Evolutionary conservation across 1,140 invertebrate species (phyloP).

Genomic region (Saccostrea glomerata): DNA sequence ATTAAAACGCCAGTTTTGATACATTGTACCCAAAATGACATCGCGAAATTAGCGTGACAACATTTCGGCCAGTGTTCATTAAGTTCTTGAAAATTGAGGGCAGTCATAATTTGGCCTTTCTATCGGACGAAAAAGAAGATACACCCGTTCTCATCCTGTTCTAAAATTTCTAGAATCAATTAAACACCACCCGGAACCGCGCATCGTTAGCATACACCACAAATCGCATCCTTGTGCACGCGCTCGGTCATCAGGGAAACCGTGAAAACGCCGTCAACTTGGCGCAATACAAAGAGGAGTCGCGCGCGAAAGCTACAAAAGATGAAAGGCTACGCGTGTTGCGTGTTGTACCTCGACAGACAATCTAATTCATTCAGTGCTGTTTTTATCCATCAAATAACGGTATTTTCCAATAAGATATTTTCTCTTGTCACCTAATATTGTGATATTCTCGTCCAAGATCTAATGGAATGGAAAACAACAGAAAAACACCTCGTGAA

Average conservation of each 20-base stretch:
- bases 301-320: constrained; percentile 31
- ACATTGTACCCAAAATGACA: neutral
- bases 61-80: neutral
- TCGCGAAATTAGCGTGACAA: neutral
- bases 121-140: neutral
- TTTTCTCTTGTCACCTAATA: constrained; percentile 38
- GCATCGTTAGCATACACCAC: constrained; percentile 31
- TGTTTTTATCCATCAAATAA: constrained; percentile 38
- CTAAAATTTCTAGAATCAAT: constrained; percentile 30
- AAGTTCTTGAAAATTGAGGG: constrained; percentile 16
- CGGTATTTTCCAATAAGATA: constrained; percentile 36
- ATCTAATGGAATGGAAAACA: constrained; percentile 38
- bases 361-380: constrained; percentile 30
- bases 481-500: constrained; percentile 10
- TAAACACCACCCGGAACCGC: constrained; percentile 28
- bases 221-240: constrained; percentile 8
- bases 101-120: neutral
- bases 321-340: constrained; percentile 29
- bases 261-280: constrained; percentile 19
- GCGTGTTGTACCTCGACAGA: constrained; percentile 15
- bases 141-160: neutral
- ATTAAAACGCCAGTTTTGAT: neutral
- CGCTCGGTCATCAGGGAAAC: constrained; percentile 26
- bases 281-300: constrained; percentile 5
- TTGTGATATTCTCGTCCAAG: constrained; percentile 35